Evolutionary conservation across 2,888 invertebrate genomes (phyloP).

Genomic region (Epistrophe grossulariae): DNA sequence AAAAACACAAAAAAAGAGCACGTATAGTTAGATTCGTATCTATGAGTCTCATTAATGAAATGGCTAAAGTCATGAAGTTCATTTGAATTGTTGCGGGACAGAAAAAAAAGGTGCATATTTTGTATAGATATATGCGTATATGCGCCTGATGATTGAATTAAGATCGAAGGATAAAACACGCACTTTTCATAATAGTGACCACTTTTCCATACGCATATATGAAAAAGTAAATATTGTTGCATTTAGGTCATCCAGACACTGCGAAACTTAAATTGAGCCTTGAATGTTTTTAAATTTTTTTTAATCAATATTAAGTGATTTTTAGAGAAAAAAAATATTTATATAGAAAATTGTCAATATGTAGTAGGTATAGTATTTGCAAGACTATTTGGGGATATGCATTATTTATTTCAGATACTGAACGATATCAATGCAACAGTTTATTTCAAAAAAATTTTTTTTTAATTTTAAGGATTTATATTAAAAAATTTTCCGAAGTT

Average conservation of each 20-base stretch:
- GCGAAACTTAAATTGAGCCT: background rate
- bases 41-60: constrained; percentile 55
- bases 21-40: constrained; percentile 44
- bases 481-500: too few species aligned
- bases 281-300: background rate
- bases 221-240: background rate
- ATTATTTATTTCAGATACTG: too few species aligned
- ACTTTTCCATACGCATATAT: background rate
- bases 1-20: too few species aligned
- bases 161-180: constrained; percentile 20
- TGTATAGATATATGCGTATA: too few species aligned
- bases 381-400: too few species aligned
- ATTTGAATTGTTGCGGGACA: constrained; percentile 22
- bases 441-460: too few species aligned
- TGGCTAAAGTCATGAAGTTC: constrained; percentile 55
- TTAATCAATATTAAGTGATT: background rate
- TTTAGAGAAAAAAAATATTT: too few species aligned
- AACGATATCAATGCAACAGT: too few species aligned
- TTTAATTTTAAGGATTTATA: too few species aligned
- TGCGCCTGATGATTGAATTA: constrained; percentile 21
- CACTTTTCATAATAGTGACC: background rate
- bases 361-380: too few species aligned
- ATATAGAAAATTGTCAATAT: too few species aligned
- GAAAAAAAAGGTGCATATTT: background rate
- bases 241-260: background rate